These are phyloP conservation scores for Synaphobranchus kaupii DNA, from an alignment of 2,797 vertebrate species.

Conservation along the genomic window DNA sequence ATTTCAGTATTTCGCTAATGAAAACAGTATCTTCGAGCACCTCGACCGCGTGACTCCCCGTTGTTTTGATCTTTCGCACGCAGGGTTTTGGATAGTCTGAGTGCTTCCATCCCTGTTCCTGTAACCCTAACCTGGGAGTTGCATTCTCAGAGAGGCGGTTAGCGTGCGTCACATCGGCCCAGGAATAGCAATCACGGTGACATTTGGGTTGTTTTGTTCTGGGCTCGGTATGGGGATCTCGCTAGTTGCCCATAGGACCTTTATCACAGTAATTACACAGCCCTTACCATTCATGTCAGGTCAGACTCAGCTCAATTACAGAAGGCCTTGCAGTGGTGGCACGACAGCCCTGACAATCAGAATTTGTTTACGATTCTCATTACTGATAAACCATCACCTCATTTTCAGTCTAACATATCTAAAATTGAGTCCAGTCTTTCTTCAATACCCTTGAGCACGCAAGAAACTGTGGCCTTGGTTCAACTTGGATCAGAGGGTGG, in stretches of 20 bases:
- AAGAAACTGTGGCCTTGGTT: background rate
- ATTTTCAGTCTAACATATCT: conserved; percentile 1
- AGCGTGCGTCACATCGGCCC: background rate
- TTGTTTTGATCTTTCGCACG: conserved; percentile 14
- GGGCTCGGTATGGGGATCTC: background rate
- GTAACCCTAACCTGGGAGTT: background rate
- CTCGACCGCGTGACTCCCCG: background rate
- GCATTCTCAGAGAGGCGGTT: conserved; percentile 1
- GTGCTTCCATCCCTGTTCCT: background rate
- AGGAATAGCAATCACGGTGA: conserved; percentile 9
- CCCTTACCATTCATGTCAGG: conserved; percentile 15
- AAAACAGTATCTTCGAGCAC: background rate
- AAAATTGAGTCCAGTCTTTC: background rate
- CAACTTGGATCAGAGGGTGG: background rate
- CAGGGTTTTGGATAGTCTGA: background rate
- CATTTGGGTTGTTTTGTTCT: background rate
- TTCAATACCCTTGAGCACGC: background rate
- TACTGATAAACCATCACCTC: background rate
- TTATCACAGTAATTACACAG: conserved; percentile 21
- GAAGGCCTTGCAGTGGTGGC: background rate
- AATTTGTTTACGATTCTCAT: background rate
- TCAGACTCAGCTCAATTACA: conserved; percentile 31
- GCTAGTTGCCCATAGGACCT: background rate
- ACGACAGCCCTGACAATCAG: background rate
- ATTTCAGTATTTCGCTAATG: conserved; percentile 4